A percentile compares a stretch with the other conserved stretches of the same genome.
These are phyloP conservation scores for Ormyrus pomaceus DNA, from an alignment of 2,888 invertebrate genomes.

Conservation along the genomic window DNA sequence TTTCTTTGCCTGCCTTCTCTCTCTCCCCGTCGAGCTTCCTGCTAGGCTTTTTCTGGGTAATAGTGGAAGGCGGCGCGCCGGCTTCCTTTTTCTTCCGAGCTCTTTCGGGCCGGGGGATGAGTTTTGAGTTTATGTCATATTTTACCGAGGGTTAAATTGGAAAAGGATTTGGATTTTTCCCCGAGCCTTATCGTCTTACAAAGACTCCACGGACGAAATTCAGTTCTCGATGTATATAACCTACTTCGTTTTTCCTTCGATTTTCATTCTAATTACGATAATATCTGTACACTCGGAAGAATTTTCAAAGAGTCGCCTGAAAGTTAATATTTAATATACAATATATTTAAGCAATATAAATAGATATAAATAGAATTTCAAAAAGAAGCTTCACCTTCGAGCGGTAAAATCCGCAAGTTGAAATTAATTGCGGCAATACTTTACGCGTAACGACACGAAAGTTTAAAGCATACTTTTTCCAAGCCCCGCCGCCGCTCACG, in stretches of 20 bases:
- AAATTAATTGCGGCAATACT: constrained; percentile 24
- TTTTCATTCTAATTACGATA: background rate
- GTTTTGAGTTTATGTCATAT: constrained; percentile 1
- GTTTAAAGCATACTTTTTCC: constrained; percentile 21
- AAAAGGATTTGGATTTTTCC: no score
- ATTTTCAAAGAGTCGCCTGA: no score
- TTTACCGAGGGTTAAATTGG: no score
- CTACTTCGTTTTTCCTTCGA: background rate
- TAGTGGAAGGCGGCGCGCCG: no score
- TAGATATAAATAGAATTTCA: background rate
- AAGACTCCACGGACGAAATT: no score
- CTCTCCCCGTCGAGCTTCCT: constrained; percentile 16
- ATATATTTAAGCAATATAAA: no score
- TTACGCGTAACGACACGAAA: constrained; percentile 10
- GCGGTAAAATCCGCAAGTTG: background rate
- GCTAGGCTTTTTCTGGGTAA: constrained; percentile 1
- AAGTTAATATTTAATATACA: no score
- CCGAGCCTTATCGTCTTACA: no score
- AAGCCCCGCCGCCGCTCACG: background rate
- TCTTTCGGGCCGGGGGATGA: background rate
- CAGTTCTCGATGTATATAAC: no score
- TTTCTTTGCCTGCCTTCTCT: constrained; percentile 14
- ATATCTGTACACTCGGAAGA: no score
- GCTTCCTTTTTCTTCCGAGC: no score
- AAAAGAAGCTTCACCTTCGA: background rate